Base-by-base conservation (phyloP, 1,140 invertebrate genomes). In the Drosophila trapezifrons region DNA sequence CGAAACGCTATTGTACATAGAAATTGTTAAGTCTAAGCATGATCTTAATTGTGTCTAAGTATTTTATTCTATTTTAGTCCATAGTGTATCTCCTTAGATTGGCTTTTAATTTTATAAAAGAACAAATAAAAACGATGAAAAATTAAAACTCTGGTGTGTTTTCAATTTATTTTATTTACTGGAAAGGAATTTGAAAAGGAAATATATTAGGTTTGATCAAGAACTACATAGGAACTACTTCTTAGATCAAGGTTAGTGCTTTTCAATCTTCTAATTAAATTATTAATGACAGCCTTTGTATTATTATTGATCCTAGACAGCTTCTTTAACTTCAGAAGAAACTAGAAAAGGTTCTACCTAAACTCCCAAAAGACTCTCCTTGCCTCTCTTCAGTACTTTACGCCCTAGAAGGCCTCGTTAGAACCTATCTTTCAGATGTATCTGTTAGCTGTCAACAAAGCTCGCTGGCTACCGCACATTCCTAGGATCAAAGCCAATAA, bases 81-180 rank as follows among this genome's bases (percentile, higher is more conserved):
- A 51, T 74, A 51, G 17, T 47, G 59, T 70, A 63, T 51, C 29
- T 20, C 29, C 17, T 9, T 52, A 65, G 64, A 78, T 82, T 83
- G 80, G 80, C 64, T 70, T 65, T 58, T 80, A 67, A 56, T 57
- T 78, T 49, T 63, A 80, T 57, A 56, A 64, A 46, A 38, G 45
- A 60, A 67, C 51, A 74, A 82, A 82, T 54, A 70, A 71, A 71
- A 57, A 40, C 13, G 10, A 70, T 64, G 12, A 60, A 82, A 82
- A 78, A 45, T 47, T 38, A 57, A 70, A 64, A 29, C 13, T 17
- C 2, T 9, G 32, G 4, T 7, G 13, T 45, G 8, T 35, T 40
- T 42, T 45, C 42, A 18, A 38, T 45, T 49, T 49, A 2, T 29
- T 42, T 35, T 45, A 8, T 15, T 51, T 9, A 9, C 7, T 8